A percentile compares a stretch with the other conserved stretches of the same genome.
phyloP scores from a whole-genome alignment of 2,888 invertebrate species.

The Dione juno region DNA sequence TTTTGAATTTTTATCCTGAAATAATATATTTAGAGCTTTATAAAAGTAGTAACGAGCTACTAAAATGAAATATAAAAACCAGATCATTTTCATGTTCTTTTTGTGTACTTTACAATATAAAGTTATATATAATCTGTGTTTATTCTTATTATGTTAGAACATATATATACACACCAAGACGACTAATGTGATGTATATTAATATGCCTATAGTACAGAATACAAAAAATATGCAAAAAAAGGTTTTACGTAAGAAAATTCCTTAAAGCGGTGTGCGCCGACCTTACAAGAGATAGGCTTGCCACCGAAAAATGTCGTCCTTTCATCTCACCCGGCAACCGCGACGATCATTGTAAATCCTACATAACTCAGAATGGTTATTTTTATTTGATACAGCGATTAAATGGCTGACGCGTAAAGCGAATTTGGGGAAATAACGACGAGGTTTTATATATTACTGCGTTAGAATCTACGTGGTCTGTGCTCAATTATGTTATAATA shows the following conservation, averaged over 20 bases:
- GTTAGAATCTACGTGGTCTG: not conserved
- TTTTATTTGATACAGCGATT: constrained; percentile 29
- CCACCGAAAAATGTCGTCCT: constrained; percentile 52
- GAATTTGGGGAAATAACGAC: not conserved
- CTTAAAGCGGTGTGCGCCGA: not conserved
- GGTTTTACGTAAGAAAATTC: not conserved
- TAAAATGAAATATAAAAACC: too few species aligned
- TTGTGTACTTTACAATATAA: too few species aligned
- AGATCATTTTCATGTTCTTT: too few species aligned
- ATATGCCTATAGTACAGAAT: not conserved
- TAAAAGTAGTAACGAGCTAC: too few species aligned
- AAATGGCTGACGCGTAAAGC: constrained; percentile 23
- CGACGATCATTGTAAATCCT: constrained; percentile 26
- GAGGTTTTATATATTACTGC: not conserved
- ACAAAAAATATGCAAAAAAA: not conserved
- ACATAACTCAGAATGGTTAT: constrained; percentile 37
- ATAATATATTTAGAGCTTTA: too few species aligned
- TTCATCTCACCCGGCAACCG: constrained; percentile 47
- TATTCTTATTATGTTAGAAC: too few species aligned
- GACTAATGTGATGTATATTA: too few species aligned
- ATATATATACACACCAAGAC: too few species aligned
- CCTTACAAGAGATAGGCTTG: constrained; percentile 50
- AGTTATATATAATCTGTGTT: too few species aligned
- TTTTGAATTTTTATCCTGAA: too few species aligned
- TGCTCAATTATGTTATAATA: not conserved